Evolutionary conservation across 2,888 invertebrate species (phyloP).

Genomic region (Lycia hirtaria): DNA sequence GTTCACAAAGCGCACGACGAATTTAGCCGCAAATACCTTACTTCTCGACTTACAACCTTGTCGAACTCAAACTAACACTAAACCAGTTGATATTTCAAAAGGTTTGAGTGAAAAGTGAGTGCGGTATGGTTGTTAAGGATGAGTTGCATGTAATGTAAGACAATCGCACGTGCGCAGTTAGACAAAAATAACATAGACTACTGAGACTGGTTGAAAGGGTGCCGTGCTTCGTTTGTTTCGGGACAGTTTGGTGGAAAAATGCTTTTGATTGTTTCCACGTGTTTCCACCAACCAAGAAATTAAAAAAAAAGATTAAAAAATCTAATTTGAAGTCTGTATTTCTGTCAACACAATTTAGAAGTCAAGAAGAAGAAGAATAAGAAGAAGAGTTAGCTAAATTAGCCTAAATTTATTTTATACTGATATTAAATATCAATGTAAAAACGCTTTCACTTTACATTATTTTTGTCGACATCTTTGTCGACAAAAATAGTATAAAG

Average conservation of each 20-base stretch:
- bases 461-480: no score
- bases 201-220: slow-evolving; percentile 59
- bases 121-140: slow-evolving; percentile 9
- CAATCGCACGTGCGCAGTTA: slow-evolving; percentile 61
- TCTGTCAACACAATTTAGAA: no score
- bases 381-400: no score
- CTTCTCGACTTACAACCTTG: slow-evolving; percentile 1
- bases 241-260: slow-evolving; percentile 21
- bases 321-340: no score
- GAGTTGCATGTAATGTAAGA: slow-evolving; percentile 22
- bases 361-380: no score
- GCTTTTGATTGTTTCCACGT: no score
- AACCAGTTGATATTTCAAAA: background rate
- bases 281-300: no score
- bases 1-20: slow-evolving; percentile 31
- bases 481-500: no score
- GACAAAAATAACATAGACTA: slow-evolving; percentile 78
- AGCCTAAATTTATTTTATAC: no score
- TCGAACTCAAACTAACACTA: background rate
- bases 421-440: no score
- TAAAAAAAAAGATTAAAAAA: no score
- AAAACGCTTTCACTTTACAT: no score
- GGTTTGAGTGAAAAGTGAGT: background rate
- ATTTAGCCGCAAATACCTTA: slow-evolving; percentile 16
- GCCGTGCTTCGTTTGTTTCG: slow-evolving; percentile 29